A percentile compares a stretch with the other conserved stretches of the same genome.
Conservation (phyloP, 2,797 vertebrate genomes). For the Limnodromus scolopaceus region DNA sequence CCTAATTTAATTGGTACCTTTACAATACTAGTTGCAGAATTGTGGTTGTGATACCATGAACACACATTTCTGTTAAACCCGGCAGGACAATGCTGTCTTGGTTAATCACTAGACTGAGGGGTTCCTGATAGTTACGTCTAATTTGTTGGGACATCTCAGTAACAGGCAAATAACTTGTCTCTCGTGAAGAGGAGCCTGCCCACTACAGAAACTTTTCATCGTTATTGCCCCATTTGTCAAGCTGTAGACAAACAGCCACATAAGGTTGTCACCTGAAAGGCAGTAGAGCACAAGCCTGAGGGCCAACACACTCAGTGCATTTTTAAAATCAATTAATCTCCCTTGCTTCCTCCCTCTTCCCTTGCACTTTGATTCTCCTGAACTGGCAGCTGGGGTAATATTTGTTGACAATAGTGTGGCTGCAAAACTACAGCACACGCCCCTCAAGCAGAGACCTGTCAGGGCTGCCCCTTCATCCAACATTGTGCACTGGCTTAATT, state of each 20-base stretch:
- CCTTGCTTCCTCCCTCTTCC: not conserved
- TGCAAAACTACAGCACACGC: not conserved
- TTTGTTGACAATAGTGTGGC: conserved; percentile 27
- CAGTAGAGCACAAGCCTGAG: not conserved
- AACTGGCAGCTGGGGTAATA: conserved; percentile 46
- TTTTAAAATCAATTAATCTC: conserved; percentile 42
- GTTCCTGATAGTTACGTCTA: not conserved
- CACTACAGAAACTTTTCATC: not conserved
- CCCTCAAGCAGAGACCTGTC: conserved; percentile 30
- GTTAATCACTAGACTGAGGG: not conserved
- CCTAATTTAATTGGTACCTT: not conserved
- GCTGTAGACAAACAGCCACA: not conserved
- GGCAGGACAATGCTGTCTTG: not conserved
- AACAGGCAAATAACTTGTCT: not conserved
- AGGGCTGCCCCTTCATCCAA: not conserved
- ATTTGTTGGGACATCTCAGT: conserved; percentile 7
- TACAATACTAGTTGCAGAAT: not conserved
- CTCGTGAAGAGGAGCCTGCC: not conserved
- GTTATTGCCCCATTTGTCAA: not conserved
- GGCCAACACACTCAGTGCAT: not conserved
- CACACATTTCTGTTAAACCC: not conserved
- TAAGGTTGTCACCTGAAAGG: not conserved
- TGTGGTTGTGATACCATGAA: not conserved
- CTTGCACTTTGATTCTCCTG: not conserved
- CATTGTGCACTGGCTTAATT: conserved; percentile 38